Conservation (phyloP, 2,888 invertebrate genomes). For the Drosophila greeni region DNA sequence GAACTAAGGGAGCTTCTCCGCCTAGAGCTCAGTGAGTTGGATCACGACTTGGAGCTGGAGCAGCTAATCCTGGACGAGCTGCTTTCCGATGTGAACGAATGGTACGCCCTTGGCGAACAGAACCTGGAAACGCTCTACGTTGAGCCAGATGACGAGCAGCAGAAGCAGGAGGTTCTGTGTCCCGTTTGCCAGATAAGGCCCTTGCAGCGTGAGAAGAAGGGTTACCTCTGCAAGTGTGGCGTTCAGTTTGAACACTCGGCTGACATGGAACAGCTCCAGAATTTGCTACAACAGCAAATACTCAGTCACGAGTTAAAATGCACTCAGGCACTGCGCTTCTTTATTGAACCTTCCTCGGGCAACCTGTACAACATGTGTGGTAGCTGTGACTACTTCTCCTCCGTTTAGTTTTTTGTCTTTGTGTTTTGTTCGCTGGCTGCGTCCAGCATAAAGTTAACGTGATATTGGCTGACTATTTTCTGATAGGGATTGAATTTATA, state of each 20-base stretch:
- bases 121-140: slow-evolving; percentile 73
- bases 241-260: slow-evolving; percentile 58
- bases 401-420: slow-evolving; percentile 45
- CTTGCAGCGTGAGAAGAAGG: slow-evolving; percentile 23
- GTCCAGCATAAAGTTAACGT: slow-evolving; percentile 17
- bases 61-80: slow-evolving; percentile 75
- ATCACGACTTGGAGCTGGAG: slow-evolving; percentile 72
- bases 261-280: slow-evolving; percentile 45
- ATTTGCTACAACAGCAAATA: slow-evolving; percentile 51
- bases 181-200: slow-evolving; percentile 80
- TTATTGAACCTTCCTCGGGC: slow-evolving; percentile 61
- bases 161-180: slow-evolving; percentile 73
- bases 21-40: slow-evolving; percentile 72
- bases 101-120: slow-evolving; percentile 73
- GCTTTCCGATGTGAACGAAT: slow-evolving; percentile 72
- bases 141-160: slow-evolving; percentile 76
- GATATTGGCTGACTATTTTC: not conserved
- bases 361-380: slow-evolving; percentile 69
- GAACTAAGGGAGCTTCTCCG: slow-evolving; percentile 68
- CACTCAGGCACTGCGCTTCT: slow-evolving; percentile 64
- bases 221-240: slow-evolving; percentile 78
- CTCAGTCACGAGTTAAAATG: slow-evolving; percentile 52
- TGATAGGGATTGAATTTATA: not conserved
- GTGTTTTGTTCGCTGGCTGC: slow-evolving; percentile 32
- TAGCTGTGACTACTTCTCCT: slow-evolving; percentile 72